phyloP scores from a whole-genome alignment of 2,113 vertebrate species.

The Halichoeres trimaculatus region DNA sequence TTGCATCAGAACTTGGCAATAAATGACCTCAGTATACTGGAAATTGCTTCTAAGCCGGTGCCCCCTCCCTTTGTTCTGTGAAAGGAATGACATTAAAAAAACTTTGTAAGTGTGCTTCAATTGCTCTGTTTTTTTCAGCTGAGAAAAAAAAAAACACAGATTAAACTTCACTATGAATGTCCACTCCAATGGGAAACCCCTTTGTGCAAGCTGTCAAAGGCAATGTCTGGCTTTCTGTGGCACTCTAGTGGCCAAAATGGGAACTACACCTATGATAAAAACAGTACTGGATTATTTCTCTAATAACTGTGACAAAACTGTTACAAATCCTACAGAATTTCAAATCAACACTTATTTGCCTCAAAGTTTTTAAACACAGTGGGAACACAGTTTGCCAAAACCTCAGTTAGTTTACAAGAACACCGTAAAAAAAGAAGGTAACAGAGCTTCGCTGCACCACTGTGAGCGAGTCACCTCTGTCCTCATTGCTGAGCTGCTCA shows the following conservation, averaged over 20 bases:
- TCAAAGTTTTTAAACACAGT: not conserved
- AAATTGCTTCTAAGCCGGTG: not conserved
- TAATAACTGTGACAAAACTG: not conserved
- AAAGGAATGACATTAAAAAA: not conserved
- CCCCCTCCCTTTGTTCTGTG: not conserved
- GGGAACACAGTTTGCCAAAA: not conserved
- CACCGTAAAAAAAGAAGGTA: slow-evolving; percentile 4
- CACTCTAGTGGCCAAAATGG: slow-evolving; percentile 69
- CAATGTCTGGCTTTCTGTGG: slow-evolving; percentile 56
- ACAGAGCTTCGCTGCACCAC: slow-evolving; percentile 13
- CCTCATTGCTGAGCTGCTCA: not conserved
- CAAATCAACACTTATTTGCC: not conserved
- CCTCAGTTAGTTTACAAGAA: not conserved
- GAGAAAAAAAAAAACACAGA: not conserved
- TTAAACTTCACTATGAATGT: slow-evolving; percentile 7
- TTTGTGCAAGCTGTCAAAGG: slow-evolving; percentile 30
- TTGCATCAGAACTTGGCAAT: not conserved
- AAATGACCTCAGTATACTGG: not conserved
- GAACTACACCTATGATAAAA: slow-evolving; percentile 12
- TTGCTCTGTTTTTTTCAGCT: not conserved
- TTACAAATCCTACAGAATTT: not conserved
- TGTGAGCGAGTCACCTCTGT: slow-evolving; percentile 21
- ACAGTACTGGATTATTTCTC: not conserved
- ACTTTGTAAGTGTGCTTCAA: not conserved
- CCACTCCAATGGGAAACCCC: slow-evolving; percentile 13